Evolutionary conservation across 2,797 vertebrate genomes (phyloP), one percentile per base, ranked within the genome.

Genomic region (Triplophysa yarkandensis): DNA sequence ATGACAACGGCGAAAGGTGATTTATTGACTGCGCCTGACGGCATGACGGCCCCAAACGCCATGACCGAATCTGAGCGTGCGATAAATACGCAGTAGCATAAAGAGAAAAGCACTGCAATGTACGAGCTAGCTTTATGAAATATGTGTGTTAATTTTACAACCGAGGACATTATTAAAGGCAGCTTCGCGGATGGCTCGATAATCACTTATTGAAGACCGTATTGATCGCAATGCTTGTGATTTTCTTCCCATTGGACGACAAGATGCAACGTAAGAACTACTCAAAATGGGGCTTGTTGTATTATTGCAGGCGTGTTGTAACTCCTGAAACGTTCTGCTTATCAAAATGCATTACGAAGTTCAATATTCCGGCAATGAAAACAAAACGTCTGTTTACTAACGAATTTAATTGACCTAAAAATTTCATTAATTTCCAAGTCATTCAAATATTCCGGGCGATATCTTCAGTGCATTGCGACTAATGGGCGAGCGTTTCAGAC

Each of bases 1-100:
- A 79, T 88, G 89, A 89, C 90, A 88, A 81, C 80, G 71, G 85
- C 84, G 79, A 86, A 87, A 85, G 84, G 87, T 90, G 89, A 92
- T 92, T 92, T 92, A 91, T 90, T 85, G 87, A 87, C 85, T 85
- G 79, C 79, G 82, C 81, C 86, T 85, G 82, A 83, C 82, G 82
- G 86, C 83, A 83, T 75, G 81, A 81, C 61, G 14, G 81, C 83
- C 85, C 84, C 84, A 79, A 81, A 23, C 76, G 76, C 83, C 87
- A 80, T 28, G 30, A 64, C 60, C 81, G 82, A 88, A 80, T 77
- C 71, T 81, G 76, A 55, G 32, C 30, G n/a, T 17, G 36, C 72
- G 41, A 36, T 54, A 50, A 41, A 68, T 72, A 74, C 50, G 71
- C 52, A 55, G 19, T 10, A 23, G 55, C 65, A 17, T 50, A 72